phyloP scores from a whole-genome alignment of 2,888 invertebrate genomes.

The Agriopis aurantiaria region DNA sequence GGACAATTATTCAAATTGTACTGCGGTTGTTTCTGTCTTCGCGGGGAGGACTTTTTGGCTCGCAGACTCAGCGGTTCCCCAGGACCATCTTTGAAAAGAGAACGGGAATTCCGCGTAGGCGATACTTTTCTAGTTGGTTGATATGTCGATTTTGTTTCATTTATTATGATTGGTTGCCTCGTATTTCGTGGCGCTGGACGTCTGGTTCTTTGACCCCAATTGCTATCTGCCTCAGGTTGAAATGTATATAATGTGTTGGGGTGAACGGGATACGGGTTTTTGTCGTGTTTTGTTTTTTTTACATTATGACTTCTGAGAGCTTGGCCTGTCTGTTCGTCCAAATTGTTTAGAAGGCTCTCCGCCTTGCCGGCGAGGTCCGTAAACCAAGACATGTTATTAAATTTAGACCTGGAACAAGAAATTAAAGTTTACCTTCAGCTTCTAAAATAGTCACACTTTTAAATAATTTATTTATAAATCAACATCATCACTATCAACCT shows the following conservation, averaged over 20 bases:
- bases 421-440: too few relatives aligned
- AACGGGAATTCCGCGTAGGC: conserved; percentile 50
- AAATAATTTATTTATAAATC: too few relatives aligned
- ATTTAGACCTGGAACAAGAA: conserved; percentile 51
- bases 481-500: too few relatives aligned
- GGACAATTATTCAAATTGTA: conserved; percentile 65
- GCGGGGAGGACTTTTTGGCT: conserved; percentile 52
- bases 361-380: conserved; percentile 91
- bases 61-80: conserved; percentile 44
- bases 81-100: conserved; percentile 50
- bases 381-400: conserved; percentile 89
- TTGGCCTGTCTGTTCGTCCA: conserved; percentile 91
- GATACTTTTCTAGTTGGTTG: conserved; percentile 54
- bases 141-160: conserved; percentile 57
- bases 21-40: conserved; percentile 50
- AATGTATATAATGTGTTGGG: conserved; percentile 14
- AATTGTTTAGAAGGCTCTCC: conserved; percentile 90
- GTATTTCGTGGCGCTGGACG: conserved; percentile 50
- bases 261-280: conserved; percentile 47
- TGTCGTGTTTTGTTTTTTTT: conserved; percentile 58
- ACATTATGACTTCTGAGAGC: conserved; percentile 82
- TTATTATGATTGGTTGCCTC: conserved; percentile 55
- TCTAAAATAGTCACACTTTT: not conserved
- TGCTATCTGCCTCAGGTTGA: conserved; percentile 46
- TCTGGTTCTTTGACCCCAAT: conserved; percentile 55